Conservation (phyloP, 1,140 invertebrate genomes). For the Drosophila busckii region DNA sequence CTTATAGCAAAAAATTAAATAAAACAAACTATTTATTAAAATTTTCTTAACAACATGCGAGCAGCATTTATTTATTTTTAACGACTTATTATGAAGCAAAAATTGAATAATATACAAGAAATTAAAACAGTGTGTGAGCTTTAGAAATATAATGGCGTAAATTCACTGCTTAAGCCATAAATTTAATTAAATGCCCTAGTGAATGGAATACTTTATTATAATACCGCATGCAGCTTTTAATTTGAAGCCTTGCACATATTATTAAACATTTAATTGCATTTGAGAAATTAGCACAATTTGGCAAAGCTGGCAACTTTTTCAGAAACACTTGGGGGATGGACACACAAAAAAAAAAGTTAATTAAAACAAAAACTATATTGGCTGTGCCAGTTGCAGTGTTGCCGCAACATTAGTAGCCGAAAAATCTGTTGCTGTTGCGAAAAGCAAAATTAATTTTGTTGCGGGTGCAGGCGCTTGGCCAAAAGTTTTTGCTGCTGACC, state of each 20-base stretch:
- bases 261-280: conserved; percentile 11
- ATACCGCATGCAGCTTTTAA: too few relatives aligned
- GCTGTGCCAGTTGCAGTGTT: conserved; percentile 20
- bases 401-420: conserved; percentile 59
- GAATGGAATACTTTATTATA: too few relatives aligned
- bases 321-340: conserved; percentile 9
- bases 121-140: too few relatives aligned
- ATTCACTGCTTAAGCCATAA: too few relatives aligned
- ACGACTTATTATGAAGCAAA: too few relatives aligned
- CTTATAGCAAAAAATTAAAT: not conserved
- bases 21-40: too few relatives aligned
- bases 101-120: too few relatives aligned
- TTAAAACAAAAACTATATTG: conserved; percentile 63
- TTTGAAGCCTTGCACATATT: not conserved
- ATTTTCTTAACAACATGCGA: too few relatives aligned
- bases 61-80: too few relatives aligned
- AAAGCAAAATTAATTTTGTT: conserved; percentile 71
- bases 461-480: conserved; percentile 39
- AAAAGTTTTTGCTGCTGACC: conserved; percentile 47
- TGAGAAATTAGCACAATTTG: conserved; percentile 26
- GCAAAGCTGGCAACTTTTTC: conserved; percentile 16
- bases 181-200: too few relatives aligned
- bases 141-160: too few relatives aligned
- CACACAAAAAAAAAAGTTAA: conserved; percentile 40
- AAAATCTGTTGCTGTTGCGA: conserved; percentile 59